These are phyloP conservation scores for Percopsis transmontana DNA, from an alignment of 2,113 vertebrate genomes.

Conservation along the genomic window DNA sequence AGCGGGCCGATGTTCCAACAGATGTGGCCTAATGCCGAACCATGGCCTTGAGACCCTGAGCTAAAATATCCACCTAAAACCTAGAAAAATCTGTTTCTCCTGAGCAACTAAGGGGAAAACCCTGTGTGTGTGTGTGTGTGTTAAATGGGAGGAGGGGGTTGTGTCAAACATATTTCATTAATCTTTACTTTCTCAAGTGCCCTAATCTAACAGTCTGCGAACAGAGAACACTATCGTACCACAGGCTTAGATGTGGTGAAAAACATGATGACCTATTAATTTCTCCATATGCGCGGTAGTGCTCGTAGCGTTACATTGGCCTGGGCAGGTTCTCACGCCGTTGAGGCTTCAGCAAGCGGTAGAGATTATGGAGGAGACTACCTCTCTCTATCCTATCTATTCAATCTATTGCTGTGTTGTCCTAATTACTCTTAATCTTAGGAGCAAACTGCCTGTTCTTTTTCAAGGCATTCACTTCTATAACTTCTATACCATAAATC, in stretches of 20 bases:
- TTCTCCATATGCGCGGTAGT: slow-evolving; percentile 48
- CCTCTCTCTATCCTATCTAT: slow-evolving; percentile 35
- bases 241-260: slow-evolving; percentile 45
- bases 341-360: slow-evolving; percentile 29
- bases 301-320: slow-evolving; percentile 31
- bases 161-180: slow-evolving; percentile 50
- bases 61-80: slow-evolving; percentile 44
- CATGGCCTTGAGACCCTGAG: slow-evolving; percentile 39
- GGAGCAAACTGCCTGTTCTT: not conserved
- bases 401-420: slow-evolving; percentile 53
- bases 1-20: slow-evolving; percentile 40
- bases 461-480: slow-evolving; percentile 1
- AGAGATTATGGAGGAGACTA: slow-evolving; percentile 34
- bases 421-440: slow-evolving; percentile 6
- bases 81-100: slow-evolving; percentile 14
- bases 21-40: slow-evolving; percentile 52
- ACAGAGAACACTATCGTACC: slow-evolving; percentile 23
- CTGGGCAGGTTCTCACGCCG: slow-evolving; percentile 42
- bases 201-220: slow-evolving; percentile 22
- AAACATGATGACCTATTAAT: slow-evolving; percentile 47
- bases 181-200: slow-evolving; percentile 27
- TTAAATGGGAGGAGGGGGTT: slow-evolving; percentile 18
- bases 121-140: slow-evolving; percentile 8
- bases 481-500: no score
- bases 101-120: slow-evolving; percentile 26